A percentile compares a stretch with the other conserved stretches of the same genome.
Conservation (phyloP, 1,140 invertebrate species). For the Sweltsa coloradensis region DNA sequence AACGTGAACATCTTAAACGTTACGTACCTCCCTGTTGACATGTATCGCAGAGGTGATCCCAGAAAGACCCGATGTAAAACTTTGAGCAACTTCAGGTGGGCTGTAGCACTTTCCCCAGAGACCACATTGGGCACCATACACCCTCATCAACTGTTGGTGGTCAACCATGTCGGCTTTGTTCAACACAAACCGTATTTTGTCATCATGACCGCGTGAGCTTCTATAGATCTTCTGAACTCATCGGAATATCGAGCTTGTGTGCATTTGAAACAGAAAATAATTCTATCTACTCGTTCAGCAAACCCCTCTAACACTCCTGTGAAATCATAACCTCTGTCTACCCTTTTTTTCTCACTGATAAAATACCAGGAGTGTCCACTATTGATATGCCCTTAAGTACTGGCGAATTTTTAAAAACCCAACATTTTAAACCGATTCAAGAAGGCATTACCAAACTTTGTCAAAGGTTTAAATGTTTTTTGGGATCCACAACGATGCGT, state of each 20-base stretch:
- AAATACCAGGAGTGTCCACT: constrained; percentile 90
- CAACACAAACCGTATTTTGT: constrained; percentile 96
- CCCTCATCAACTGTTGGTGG: constrained; percentile 96
- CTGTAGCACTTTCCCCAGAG: constrained; percentile 90
- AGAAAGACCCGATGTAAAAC: constrained; percentile 97
- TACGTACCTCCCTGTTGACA: constrained; percentile 46
- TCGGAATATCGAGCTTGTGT: constrained; percentile 99
- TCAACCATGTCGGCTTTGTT: constrained; percentile 99
- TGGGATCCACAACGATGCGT: constrained; percentile 96
- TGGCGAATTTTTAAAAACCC: constrained; percentile 70
- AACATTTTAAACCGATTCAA: constrained; percentile 94
- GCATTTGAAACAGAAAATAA: constrained; percentile 98
- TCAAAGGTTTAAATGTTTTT: constrained; percentile 91
- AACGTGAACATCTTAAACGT: background rate
- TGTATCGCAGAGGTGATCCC: constrained; percentile 93
- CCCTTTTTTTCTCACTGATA: constrained; percentile 90
- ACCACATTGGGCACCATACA: constrained; percentile 99
- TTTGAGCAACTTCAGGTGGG: constrained; percentile 95
- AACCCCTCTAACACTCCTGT: constrained; percentile 98
- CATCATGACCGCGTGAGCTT: constrained; percentile 87
- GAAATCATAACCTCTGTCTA: constrained; percentile 96
- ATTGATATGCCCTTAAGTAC: constrained; percentile 90
- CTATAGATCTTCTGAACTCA: constrained; percentile 89
- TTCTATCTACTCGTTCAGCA: constrained; percentile 93
- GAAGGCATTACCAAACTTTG: constrained; percentile 97